These are phyloP conservation scores for Noctua janthina DNA, from an alignment of 2,888 invertebrate genomes.

Conservation along the genomic window DNA sequence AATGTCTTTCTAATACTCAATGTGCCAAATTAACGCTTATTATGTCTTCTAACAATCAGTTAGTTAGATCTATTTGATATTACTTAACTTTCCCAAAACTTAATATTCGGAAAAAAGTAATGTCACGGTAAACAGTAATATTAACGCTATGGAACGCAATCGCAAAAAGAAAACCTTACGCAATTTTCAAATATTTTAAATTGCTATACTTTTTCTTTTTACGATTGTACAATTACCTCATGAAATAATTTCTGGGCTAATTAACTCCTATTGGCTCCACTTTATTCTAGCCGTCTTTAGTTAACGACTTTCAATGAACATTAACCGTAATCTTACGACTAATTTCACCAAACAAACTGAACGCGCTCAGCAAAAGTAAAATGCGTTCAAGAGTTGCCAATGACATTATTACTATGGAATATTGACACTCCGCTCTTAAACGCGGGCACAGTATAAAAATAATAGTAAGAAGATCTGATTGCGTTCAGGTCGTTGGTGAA, in stretches of 20 bases:
- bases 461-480: background rate
- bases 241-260: too few species aligned
- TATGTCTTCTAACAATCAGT: background rate
- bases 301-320: background rate
- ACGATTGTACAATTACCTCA: background rate
- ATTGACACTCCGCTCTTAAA: background rate
- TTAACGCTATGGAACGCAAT: too few species aligned
- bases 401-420: background rate
- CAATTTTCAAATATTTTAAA: background rate
- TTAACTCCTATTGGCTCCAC: background rate
- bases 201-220: background rate
- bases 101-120: background rate
- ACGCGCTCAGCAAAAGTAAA: background rate
- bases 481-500: background rate
- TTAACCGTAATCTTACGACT: background rate
- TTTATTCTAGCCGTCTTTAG: background rate
- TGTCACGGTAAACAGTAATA: background rate
- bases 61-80: background rate
- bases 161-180: too few species aligned
- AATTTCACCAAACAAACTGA: background rate
- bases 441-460: too few species aligned
- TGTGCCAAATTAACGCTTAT: slow-evolving; percentile 21
- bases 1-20: slow-evolving; percentile 10
- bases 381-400: background rate
- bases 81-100: background rate